Conservation (phyloP, 2,888 invertebrate genomes). For the Tolmerus cingulatus region DNA sequence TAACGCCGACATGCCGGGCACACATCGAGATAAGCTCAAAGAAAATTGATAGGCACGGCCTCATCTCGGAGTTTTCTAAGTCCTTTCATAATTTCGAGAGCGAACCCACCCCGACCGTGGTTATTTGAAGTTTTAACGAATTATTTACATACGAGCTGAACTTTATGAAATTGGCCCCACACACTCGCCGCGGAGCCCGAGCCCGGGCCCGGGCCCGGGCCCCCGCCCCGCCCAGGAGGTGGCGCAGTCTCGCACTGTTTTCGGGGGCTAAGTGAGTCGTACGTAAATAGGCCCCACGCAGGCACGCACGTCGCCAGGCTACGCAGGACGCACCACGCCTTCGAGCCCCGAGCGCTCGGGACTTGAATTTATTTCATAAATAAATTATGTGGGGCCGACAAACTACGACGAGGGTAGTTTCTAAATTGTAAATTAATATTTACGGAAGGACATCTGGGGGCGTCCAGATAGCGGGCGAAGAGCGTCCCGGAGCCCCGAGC, state of each 20-base stretch:
- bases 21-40: conserved; percentile 14
- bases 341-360: conserved; percentile 8
- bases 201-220: not conserved
- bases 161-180: conserved; percentile 10
- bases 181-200: not conserved
- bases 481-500: not conserved
- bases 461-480: conserved; percentile 7
- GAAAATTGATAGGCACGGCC: conserved; percentile 14
- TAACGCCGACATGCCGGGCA: not conserved
- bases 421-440: conserved; percentile 49
- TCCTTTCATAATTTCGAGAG: conserved; percentile 28
- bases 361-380: conserved; percentile 40
- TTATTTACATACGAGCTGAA: conserved; percentile 30
- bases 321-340: conserved; percentile 32
- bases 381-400: conserved; percentile 37
- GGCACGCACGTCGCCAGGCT: not conserved
- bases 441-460: conserved; percentile 43
- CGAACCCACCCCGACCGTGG: conserved; percentile 6
- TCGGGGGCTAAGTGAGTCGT: conserved; percentile 10
- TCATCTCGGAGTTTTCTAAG: not conserved
- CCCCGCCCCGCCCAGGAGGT: not conserved
- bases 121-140: conserved; percentile 38
- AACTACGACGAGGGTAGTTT: conserved; percentile 45
- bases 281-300: conserved; percentile 33
- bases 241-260: conserved; percentile 31